Evolutionary conservation across 2,888 invertebrate species (phyloP).

Genomic region (Oasisia sp.): DNA sequence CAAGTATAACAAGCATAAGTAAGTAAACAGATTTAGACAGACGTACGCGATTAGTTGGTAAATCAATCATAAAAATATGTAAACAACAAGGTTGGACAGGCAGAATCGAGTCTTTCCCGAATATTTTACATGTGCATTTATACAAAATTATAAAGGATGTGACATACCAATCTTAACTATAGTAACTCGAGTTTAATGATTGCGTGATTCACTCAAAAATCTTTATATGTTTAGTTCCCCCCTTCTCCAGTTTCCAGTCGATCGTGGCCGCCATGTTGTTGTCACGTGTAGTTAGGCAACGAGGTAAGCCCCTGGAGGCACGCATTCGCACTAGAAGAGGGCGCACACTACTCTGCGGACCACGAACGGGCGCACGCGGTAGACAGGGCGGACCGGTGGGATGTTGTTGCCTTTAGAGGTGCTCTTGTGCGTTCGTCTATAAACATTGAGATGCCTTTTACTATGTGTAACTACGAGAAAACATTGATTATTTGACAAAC

Average conservation of each 20-base stretch:
- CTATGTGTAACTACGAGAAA: no score
- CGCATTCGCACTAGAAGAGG: background rate
- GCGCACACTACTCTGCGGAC: no score
- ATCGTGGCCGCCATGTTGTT: background rate
- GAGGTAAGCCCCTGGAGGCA: background rate
- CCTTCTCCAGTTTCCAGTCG: background rate
- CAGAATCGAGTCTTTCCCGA: background rate
- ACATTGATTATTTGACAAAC: no score
- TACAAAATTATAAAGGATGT: background rate
- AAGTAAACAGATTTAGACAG: background rate
- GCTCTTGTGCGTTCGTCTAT: no score
- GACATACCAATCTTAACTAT: background rate
- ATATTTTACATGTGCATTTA: background rate
- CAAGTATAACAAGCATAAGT: no score
- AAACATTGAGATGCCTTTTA: no score
- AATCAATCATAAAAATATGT: no score
- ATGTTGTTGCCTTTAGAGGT: no score
- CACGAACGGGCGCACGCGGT: no score
- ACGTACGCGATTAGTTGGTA: background rate
- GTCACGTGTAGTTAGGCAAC: constrained; percentile 17
- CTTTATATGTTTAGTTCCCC: background rate
- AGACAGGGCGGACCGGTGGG: no score
- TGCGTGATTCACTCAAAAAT: background rate
- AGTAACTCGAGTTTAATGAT: background rate
- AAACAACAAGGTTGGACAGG: background rate